Base-by-base conservation (phyloP, 2,888 invertebrate species). In the Agriopis marginaria region DNA sequence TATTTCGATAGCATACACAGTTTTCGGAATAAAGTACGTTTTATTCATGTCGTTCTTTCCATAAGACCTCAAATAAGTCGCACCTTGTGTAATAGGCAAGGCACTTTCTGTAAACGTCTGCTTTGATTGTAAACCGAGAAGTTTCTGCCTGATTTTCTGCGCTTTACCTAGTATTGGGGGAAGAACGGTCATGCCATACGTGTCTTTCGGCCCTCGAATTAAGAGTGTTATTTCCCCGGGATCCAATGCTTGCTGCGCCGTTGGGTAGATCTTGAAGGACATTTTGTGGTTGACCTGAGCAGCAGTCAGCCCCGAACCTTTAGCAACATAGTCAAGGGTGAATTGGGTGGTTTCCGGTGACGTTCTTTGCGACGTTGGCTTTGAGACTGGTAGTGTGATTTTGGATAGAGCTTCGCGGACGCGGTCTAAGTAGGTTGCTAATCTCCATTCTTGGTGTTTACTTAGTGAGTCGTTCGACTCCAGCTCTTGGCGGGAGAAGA, bases 221-320 rank as follows among this genome's bases (percentile, higher is more conserved):
- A 91, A 78, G 54, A 95, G 86, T 14, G 89, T 93, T 40, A 95
- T 88, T 76, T 95, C 94, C 58, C 92, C 91, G 5, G 94, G 92
- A 69, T 94, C 90, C 51, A 94, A 77, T 65, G 87, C 86, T 85
- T 93, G 92, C 84, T 95, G 94, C 51, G 93, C 89, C 10, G 94
- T 93, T 3, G 95, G 94, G 77, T 96, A 96, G 70, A 96, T 88
- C 85, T 95, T 96, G 81, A 96, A 96, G 59, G 89, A 85, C 63
- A 95, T 91, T 83, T 94, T 94, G 71, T 92, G 92, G 68, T 95
- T 89, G 60, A 95, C 89, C 84, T 95, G 95, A 40, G 95, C 95
- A 47, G 95, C 95, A 47, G 94, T 88, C 23, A 96, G 84, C 0
- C 96, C 96, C 83, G 96, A 95, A 10, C 96, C 96, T 82, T 95